Evolutionary conservation across 2,797 vertebrate genomes (phyloP), one percentile per base, ranked within the genome.

Genomic region (Peromyscus melanophrys): DNA sequence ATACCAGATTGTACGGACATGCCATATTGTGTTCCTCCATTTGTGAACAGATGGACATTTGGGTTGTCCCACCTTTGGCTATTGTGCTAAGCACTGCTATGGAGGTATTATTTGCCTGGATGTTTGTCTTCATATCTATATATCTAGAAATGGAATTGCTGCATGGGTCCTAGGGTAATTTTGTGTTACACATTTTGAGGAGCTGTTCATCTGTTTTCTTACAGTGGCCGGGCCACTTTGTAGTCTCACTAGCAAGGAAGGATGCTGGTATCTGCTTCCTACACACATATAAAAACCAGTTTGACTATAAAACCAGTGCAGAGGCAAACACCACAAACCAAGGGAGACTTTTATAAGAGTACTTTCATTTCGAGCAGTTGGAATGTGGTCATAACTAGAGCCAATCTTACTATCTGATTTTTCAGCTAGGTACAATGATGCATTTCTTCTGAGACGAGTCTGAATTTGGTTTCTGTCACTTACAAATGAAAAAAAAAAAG

Each of bases 391-490:
- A 21, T 73, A 76, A 55, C 55, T 27, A 34, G 95, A 90, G n/a
- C 43, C 43, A 40, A 69, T 29, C 67, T 59, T 80, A 34, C 52
- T 19, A 17, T 65, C 84, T 71, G 71, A 76, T 49, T 89, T 92
- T 81, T 77, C 57, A 83, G 37, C 73, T 92, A n/a, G 17, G 78
- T 61, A 80, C 80, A 85, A 25, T 59, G 89, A 19, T 43, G 14
- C 19, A 49, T 76, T 61, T 83, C 76, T 85, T 49, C 14, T 49
- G 9, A 4, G 23, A 40, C 37, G 57, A 46, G 34, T 59, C 52
- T 75, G 55, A 90, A 55, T 82, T 92, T 90, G 71, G n/a, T 92
- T 92, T 92, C 55, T 69, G 40, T 87, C 23, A 57, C 34, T 92
- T 77, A 34, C 77, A 90, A 93, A 80, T 73, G 73, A 92, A 67